A percentile compares a stretch with the other conserved stretches of the same genome.
Conservation (phyloP, 2,888 invertebrate genomes). For the Saturnia japonica region DNA sequence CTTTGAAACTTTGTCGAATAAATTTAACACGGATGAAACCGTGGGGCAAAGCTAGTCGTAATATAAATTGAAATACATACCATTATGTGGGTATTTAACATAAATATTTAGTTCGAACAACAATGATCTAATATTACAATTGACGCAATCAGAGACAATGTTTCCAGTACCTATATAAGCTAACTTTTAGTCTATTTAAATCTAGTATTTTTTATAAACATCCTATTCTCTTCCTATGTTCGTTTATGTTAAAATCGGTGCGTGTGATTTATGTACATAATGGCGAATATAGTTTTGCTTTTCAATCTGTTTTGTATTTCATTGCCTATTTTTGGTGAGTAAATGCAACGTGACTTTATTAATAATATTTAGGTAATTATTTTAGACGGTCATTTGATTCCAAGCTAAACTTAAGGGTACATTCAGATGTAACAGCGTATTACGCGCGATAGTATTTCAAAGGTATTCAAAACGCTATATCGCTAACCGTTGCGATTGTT, state of each 20-base stretch:
- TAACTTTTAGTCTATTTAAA: not conserved
- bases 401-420: not conserved
- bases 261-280: conserved; percentile 6
- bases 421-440: too few species aligned
- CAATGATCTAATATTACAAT: not conserved
- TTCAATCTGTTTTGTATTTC: conserved; percentile 24
- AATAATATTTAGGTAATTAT: not conserved
- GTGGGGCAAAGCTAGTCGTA: too few species aligned
- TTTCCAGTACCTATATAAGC: conserved; percentile 6
- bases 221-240: not conserved
- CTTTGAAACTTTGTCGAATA: too few species aligned
- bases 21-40: too few species aligned
- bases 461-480: too few species aligned
- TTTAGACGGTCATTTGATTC: conserved; percentile 6
- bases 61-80: not conserved
- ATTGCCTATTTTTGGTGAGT: conserved; percentile 35
- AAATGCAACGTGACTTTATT: conserved; percentile 3
- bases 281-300: conserved; percentile 19
- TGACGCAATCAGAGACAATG: not conserved
- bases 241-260: not conserved
- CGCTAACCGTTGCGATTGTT: too few species aligned
- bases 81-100: conserved; percentile 34
- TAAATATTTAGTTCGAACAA: conserved; percentile 24
- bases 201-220: not conserved
- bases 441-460: too few species aligned